Conservation (phyloP, 2,888 invertebrate species). For the Eurytoma californica region DNA sequence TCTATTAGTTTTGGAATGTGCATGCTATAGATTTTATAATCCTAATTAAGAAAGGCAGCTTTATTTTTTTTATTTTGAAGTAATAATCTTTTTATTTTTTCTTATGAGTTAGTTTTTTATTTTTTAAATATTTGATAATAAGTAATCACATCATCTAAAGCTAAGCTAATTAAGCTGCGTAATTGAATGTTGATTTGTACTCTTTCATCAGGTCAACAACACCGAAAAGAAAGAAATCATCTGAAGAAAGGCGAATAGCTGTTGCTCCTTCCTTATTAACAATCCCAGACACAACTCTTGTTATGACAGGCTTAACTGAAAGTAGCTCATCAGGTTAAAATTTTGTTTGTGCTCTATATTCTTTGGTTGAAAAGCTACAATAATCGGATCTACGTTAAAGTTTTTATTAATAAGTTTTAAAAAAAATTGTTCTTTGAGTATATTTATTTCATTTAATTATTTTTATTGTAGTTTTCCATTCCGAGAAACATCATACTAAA, state of each 20-base stretch:
- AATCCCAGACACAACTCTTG: constrained; percentile 73
- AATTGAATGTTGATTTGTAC: constrained; percentile 37
- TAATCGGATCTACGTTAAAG: not conserved
- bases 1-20: not conserved
- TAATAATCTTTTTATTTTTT: too few relatives aligned
- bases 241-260: constrained; percentile 75
- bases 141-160: not conserved
- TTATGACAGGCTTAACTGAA: constrained; percentile 77
- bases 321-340: constrained; percentile 79
- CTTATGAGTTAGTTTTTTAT: not conserved
- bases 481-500: constrained; percentile 4
- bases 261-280: constrained; percentile 74
- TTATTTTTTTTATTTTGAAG: not conserved
- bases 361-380: not conserved
- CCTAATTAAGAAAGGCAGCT: not conserved
- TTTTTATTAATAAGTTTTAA: not conserved
- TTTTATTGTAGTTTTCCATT: constrained; percentile 15
- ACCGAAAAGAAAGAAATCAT: constrained; percentile 74
- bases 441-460: too few relatives aligned
- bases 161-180: constrained; percentile 6
- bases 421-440: not conserved
- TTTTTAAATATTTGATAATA: not conserved
- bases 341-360: constrained; percentile 42
- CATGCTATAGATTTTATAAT: not conserved
- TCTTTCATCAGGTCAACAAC: constrained; percentile 66